Percentiles rank a stretch among this genome's conserved stretches.
Conservation (phyloP, 2,113 vertebrate species). For the Gasterosteus aculeatus region DNA sequence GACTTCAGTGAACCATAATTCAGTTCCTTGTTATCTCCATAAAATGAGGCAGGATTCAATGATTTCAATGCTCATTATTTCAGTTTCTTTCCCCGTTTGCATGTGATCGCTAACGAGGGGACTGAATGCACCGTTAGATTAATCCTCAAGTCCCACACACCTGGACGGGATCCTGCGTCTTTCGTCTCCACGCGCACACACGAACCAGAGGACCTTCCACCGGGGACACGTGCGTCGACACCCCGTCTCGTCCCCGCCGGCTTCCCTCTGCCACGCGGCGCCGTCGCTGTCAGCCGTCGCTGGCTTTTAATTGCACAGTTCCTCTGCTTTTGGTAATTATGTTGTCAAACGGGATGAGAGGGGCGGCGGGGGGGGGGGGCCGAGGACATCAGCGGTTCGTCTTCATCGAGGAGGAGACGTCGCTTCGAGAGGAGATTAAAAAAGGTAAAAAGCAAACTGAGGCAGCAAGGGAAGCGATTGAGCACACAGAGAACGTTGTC, state of each 20-base stretch:
- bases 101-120: too few relatives aligned
- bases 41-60: not conserved
- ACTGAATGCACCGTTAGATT: too few relatives aligned
- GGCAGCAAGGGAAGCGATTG: slow-evolving; percentile 55
- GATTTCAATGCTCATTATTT: not conserved
- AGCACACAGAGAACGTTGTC: slow-evolving; percentile 62
- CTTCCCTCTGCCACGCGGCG: slow-evolving; percentile 11
- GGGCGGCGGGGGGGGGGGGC: slow-evolving; percentile 36
- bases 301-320: slow-evolving; percentile 73
- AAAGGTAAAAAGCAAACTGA: slow-evolving; percentile 5
- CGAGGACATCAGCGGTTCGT: slow-evolving; percentile 32
- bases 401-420: slow-evolving; percentile 46
- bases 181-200: not conserved
- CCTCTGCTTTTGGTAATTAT: slow-evolving; percentile 68
- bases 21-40: not conserved
- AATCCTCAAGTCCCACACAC: too few relatives aligned
- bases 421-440: slow-evolving; percentile 16
- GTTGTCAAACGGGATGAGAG: slow-evolving; percentile 66
- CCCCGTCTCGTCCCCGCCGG: slow-evolving; percentile 30
- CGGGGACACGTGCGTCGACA: not conserved
- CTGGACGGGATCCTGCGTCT: too few relatives aligned
- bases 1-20: not conserved
- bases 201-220: too few relatives aligned
- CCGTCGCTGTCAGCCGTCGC: slow-evolving; percentile 57
- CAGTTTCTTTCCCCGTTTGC: too few relatives aligned